A percentile compares a stretch with the other conserved stretches of the same genome.
Conservation (phyloP, 2,888 invertebrate species). For the Mesorhabditis belari region DNA sequence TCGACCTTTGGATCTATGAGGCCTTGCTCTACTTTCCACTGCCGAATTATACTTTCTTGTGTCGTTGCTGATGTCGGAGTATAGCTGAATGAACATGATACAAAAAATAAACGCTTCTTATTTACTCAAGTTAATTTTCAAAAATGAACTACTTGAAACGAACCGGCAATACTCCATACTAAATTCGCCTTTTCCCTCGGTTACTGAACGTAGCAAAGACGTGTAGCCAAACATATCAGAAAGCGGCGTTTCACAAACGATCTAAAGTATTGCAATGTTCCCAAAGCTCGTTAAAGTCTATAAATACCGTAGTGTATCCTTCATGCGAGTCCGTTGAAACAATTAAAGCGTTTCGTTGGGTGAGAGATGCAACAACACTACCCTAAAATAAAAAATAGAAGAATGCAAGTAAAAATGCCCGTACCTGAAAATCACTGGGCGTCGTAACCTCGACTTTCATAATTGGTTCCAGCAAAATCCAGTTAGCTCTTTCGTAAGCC, state of each 20-base stretch:
- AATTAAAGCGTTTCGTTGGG: conserved; percentile 78
- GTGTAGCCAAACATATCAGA: conserved; percentile 98
- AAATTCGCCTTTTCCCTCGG: conserved; percentile 97
- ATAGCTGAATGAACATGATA: conserved; percentile 16
- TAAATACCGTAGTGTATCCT: conserved; percentile 57
- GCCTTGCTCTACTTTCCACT: conserved; percentile 45
- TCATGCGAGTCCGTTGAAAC: conserved; percentile 76
- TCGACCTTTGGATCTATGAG: conserved; percentile 43
- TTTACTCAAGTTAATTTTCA: not conserved
- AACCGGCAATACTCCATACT: conserved; percentile 80
- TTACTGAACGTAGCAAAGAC: conserved; percentile 79
- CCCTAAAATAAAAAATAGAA: conserved; percentile 15
- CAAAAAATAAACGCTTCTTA: not conserved
- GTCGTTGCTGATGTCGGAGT: conserved; percentile 37
- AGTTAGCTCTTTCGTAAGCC: conserved; percentile 74
- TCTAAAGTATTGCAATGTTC: not conserved
- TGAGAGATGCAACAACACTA: conserved; percentile 71
- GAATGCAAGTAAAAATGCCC: conserved; percentile 27
- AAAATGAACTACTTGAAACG: not conserved
- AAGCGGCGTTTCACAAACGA: conserved; percentile 69
- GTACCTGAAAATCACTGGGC: conserved; percentile 79
- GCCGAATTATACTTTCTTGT: conserved; percentile 31
- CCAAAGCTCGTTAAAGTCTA: not conserved
- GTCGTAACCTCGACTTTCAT: conserved; percentile 87
- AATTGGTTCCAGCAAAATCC: conserved; percentile 90